Base-by-base conservation (phyloP, 2,888 invertebrate genomes). In the Pristionchus fissidentatus region DNA sequence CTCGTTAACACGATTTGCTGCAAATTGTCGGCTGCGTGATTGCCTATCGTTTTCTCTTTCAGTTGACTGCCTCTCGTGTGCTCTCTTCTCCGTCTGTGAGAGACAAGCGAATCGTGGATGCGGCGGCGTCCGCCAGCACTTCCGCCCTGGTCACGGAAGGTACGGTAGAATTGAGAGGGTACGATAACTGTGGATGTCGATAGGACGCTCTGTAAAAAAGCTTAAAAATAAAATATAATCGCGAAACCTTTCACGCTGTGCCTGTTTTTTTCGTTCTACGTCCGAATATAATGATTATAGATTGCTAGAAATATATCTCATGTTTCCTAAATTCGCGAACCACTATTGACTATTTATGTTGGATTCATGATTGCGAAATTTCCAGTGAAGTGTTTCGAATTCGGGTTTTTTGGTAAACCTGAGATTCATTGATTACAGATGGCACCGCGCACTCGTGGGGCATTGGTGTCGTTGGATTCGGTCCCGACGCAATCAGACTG, bases 381-480 rank as follows among this genome's bases (percentile, higher is more conserved):
- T 49, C 13, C 19, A 49, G 13, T 49, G 49, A 10, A 19, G 10
- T 49, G 49, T 13, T 19, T 19, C 49, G 19, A 49, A 19, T 10
- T 49, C 49, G 10, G 49, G 13, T 49, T 19, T 13, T 49, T 19
- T 49, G 10, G 13, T 49, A 19, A n/a, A n/a, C n/a, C n/a, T n/a
- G n/a, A n/a, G 13, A 57, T 19, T 38, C 0, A 46, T 49, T 32
- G 0, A 49, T 60, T 80, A 26, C 80, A 83, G 83, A 83, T 32
- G 83, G 83, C 38, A 26, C n/a, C 22, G 49, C 35, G 19, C 41
- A 35, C 70, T 57, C 83, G 10, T 91, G 91, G 91, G 91, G 91
- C 43, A 88, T 88, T 29, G 88, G 89, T 43, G 85, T 92, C 35
- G 86, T 91, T 26, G 91, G 91, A 49, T 85, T 90, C 83, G 91